Base-by-base conservation (phyloP, 53 echinoderm and acorn worm genomes). In the Zoroaster sp. region DNA sequence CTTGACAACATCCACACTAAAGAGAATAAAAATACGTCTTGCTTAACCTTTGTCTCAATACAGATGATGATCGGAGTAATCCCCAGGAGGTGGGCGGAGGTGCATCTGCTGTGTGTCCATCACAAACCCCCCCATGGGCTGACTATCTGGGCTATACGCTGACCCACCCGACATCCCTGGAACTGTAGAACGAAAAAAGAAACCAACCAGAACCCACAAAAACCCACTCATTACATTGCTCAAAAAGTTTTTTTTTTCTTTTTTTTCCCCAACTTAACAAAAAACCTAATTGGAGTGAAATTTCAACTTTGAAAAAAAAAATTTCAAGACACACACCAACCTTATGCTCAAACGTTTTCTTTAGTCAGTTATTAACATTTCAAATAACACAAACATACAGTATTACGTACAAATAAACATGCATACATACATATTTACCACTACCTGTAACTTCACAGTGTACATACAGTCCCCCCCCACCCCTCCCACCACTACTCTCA, bases 101-200 rank as follows among this genome's bases (percentile, higher is more conserved):
- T 85, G 85, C 85, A 85, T 85, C 85, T 85, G 85, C 47, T 85
- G 85, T 9, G 85, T 71, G 49, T 85, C 98, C 99, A 99, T 99
- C 91, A 99, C 93, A 77, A 92, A 99, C 30, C 99, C 96, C 73
- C 99, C 99, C 93, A 99, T 94, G 4, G 93, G 93, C 75, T 99
- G 99, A 54, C 87, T 91, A 87, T 98, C 99, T 10, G 95, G 94
- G 83, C 96, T 93, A 88, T 96, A 96, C 20, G 99, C 94, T 45
- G 93, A 93, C 25, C 94, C 99, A 44, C 94, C 96, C 8, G 94
- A 90, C 97, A 95, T 95, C 35, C 97, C 97, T 66, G 97, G 97
- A 73, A 97, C 97, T 97, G 91, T 69, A 87, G 87, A 89, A 15
- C 35, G 32, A 78, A 87, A 18, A 72, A 55, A 63, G 35, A 80